phyloP scores from a whole-genome alignment of 1,140 invertebrate species.

The Lordiphosa mommai region DNA sequence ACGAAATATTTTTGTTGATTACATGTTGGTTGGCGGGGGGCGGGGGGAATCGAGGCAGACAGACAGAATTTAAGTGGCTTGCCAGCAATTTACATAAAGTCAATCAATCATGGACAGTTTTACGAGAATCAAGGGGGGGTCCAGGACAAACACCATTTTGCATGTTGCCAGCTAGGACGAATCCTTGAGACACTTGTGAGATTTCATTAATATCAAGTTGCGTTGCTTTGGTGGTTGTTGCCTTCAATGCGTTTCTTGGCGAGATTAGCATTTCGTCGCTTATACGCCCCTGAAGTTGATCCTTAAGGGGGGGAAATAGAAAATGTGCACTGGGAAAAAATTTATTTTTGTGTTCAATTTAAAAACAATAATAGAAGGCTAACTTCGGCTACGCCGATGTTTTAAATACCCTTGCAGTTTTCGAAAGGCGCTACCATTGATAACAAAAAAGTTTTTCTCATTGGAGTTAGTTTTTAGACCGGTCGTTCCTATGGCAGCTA shows the following conservation, averaged over 20 bases:
- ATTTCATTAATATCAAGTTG: constrained; percentile 69
- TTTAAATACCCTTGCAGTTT: no score
- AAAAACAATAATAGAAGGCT: no score
- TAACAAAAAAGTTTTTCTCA: no score
- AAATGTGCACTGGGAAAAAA: background rate
- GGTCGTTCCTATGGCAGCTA: no score
- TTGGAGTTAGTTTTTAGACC: no score
- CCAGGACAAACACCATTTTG: constrained; percentile 47
- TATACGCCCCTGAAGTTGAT: constrained; percentile 43
- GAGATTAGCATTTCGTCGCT: constrained; percentile 74
- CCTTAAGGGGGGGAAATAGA: constrained; percentile 9
- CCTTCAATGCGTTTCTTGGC: background rate
- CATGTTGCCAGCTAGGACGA: constrained; percentile 40
- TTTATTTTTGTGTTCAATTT: no score
- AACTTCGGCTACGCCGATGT: no score
- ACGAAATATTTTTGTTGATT: constrained; percentile 32
- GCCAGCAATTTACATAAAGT: constrained; percentile 72
- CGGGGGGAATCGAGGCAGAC: background rate
- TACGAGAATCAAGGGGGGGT: constrained; percentile 21
- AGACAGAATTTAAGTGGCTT: constrained; percentile 50
- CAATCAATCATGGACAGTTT: constrained; percentile 70
- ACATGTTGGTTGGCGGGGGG: constrained; percentile 6
- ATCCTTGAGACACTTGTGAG: constrained; percentile 52
- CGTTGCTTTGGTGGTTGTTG: background rate
- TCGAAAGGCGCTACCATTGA: no score